Evolutionary conservation across 2,797 vertebrate genomes (phyloP).

Genomic region (Acridotheres tristis): DNA sequence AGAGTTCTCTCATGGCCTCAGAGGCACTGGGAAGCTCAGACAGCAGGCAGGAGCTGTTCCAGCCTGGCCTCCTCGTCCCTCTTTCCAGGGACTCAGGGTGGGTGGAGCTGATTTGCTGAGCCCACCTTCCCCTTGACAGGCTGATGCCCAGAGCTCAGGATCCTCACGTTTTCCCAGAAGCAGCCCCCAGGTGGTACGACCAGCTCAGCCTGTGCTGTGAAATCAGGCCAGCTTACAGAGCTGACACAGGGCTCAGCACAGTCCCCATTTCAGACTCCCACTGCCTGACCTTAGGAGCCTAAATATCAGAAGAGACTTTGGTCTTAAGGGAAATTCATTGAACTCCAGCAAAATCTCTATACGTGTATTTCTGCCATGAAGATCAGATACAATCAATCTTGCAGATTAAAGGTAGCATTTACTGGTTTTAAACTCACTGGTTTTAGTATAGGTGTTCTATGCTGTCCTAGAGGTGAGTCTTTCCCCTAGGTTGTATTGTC

Average conservation of each 20-base stretch:
- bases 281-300: background rate
- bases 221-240: background rate
- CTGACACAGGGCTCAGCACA: background rate
- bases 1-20: background rate
- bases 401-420: background rate
- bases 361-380: background rate
- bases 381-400: background rate
- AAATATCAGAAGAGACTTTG: background rate
- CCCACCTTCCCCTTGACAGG: too few species aligned
- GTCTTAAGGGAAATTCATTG: background rate
- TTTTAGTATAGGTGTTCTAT: background rate
- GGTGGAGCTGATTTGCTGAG: background rate
- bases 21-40: background rate
- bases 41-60: background rate
- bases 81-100: background rate
- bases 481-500: background rate
- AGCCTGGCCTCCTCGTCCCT: background rate
- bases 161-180: fast-evolving
- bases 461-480: background rate
- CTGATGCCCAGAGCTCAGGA: fast-evolving
- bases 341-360: background rate
- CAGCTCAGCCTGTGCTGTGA: background rate
- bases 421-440: background rate
- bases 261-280: background rate
- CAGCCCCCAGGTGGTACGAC: fast-evolving